Evolutionary conservation across 1,140 invertebrate genomes (phyloP).

Genomic region (Bombus impatiens): DNA sequence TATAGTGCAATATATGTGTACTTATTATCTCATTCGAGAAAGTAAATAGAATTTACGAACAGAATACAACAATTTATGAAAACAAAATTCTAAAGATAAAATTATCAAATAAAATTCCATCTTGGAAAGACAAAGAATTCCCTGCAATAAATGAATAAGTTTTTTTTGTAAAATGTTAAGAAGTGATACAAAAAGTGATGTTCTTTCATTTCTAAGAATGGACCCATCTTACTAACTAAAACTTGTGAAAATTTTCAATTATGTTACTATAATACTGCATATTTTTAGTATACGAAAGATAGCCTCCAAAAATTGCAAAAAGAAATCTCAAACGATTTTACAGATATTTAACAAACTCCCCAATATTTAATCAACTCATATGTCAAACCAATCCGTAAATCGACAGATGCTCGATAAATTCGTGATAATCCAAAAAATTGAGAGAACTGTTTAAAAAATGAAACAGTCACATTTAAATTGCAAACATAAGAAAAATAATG

Average conservation of each 20-base stretch:
- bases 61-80: not conserved
- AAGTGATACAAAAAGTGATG: not conserved
- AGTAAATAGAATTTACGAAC: not conserved
- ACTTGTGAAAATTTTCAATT: no score
- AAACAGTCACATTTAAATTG: not conserved
- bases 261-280: no score
- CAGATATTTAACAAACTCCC: not conserved
- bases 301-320: not conserved
- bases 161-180: not conserved
- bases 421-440: not conserved
- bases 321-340: not conserved
- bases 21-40: not conserved
- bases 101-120: not conserved
- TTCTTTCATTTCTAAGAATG: no score
- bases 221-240: no score
- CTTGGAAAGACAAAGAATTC: not conserved
- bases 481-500: constrained; percentile 17
- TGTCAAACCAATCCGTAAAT: not conserved
- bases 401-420: not conserved
- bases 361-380: not conserved
- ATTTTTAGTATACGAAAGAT: no score
- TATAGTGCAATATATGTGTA: not conserved
- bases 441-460: not conserved
- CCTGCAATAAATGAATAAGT: not conserved
- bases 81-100: not conserved